Evolutionary conservation across 2,113 vertebrate species (phyloP).

Genomic region (Cyrtonyx montezumae): DNA sequence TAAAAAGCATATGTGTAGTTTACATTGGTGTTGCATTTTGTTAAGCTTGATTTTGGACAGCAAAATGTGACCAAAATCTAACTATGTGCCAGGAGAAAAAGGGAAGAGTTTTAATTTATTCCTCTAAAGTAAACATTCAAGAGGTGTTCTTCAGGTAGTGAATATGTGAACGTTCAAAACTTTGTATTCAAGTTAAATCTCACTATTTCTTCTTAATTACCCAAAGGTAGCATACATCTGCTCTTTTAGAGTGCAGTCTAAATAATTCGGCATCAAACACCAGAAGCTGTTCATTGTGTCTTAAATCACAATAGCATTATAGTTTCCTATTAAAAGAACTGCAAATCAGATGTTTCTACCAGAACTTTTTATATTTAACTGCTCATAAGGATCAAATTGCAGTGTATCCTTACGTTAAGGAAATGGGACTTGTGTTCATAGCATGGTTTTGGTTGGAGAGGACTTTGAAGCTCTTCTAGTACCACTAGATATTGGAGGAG

Average conservation of each 20-base stretch:
- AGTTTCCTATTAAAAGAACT: not conserved
- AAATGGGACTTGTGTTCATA: not conserved
- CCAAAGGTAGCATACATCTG: not conserved
- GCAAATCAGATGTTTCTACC: not conserved
- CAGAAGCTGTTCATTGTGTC: not conserved
- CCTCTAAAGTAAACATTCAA: not conserved
- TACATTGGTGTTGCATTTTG: not conserved
- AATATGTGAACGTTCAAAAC: not conserved
- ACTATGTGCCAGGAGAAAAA: not conserved
- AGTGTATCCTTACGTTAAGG: not conserved
- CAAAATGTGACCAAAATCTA: not conserved
- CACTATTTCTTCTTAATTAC: constrained; percentile 7
- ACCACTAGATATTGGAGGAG: no score
- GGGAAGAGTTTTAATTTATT: not conserved
- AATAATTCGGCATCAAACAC: constrained; percentile 1
- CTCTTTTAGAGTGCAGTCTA: not conserved
- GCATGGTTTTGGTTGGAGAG: no score
- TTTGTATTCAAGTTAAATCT: not conserved
- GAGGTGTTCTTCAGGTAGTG: not conserved
- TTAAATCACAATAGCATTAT: not conserved
- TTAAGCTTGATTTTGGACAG: not conserved
- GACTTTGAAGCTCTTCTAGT: no score
- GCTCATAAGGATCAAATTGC: not conserved
- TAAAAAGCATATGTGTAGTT: not conserved
- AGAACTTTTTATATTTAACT: not conserved